These are phyloP conservation scores for Agrypnia vestita DNA, from an alignment of 1,140 invertebrate species.

Conservation along the genomic window DNA sequence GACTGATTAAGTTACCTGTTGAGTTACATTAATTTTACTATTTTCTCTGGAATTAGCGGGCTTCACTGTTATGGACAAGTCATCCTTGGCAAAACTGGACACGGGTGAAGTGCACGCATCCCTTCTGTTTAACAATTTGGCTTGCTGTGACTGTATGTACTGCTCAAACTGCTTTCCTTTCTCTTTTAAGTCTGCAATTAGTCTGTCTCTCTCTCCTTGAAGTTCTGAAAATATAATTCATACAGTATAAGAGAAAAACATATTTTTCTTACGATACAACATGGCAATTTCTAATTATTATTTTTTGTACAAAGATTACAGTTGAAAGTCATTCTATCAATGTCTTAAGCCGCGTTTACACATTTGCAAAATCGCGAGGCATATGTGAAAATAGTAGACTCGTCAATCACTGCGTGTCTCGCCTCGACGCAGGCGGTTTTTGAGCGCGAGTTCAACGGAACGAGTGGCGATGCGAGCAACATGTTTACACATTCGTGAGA, in stretches of 20 bases:
- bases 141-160: slow-evolving; percentile 67
- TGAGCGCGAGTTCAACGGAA: too few species aligned
- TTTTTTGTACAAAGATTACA: too few species aligned
- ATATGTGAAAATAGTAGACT: too few species aligned
- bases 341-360: too few species aligned
- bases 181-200: slow-evolving; percentile 72
- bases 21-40: neutral
- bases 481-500: too few species aligned
- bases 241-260: neutral
- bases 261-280: neutral
- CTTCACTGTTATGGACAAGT: neutral
- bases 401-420: too few species aligned
- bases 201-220: slow-evolving; percentile 69
- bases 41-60: neutral
- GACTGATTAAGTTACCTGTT: slow-evolving; percentile 12
- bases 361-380: too few species aligned
- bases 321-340: too few species aligned
- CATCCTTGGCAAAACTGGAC: neutral
- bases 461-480: too few species aligned
- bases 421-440: too few species aligned
- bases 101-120: slow-evolving; percentile 49
- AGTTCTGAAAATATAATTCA: slow-evolving; percentile 62
- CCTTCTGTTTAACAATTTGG: slow-evolving; percentile 48
- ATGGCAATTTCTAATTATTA: too few species aligned
- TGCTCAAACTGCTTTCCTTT: slow-evolving; percentile 74